These are phyloP conservation scores for Carassius carassius DNA, from an alignment of 2,113 vertebrate genomes.

Conservation along the genomic window DNA sequence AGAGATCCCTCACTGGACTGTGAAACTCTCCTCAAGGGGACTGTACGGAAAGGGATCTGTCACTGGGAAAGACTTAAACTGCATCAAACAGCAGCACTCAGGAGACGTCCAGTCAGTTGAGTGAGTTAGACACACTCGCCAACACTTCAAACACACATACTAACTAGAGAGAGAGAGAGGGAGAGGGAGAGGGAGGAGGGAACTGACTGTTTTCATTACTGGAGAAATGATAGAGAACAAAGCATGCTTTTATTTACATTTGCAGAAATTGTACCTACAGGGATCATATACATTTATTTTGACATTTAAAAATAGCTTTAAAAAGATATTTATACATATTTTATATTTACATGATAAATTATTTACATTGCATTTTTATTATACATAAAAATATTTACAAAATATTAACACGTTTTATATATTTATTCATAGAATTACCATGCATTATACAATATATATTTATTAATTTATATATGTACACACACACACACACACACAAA, in stretches of 20 bases:
- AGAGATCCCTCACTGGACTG: conserved; percentile 1
- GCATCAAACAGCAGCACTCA: conserved; percentile 23
- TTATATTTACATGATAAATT: background rate
- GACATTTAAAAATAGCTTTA: background rate
- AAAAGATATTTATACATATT: background rate
- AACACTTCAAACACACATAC: background rate
- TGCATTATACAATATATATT: background rate
- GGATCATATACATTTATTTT: background rate
- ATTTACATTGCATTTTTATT: background rate
- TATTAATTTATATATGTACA: no score
- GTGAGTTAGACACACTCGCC: background rate
- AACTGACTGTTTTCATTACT: background rate
- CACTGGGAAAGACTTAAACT: background rate
- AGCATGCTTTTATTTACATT: background rate
- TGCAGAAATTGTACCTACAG: background rate
- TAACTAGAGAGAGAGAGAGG: background rate
- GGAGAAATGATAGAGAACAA: conserved; percentile 4
- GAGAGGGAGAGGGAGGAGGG: background rate
- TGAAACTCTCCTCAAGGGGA: conserved; percentile 1
- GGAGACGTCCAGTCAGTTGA: background rate
- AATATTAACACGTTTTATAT: background rate
- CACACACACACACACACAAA: no score
- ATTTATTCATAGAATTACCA: background rate
- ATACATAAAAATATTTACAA: background rate
- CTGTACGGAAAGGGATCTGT: conserved; percentile 14